Conservation (phyloP, 1,140 invertebrate species). For the Vanessa tameamea region DNA sequence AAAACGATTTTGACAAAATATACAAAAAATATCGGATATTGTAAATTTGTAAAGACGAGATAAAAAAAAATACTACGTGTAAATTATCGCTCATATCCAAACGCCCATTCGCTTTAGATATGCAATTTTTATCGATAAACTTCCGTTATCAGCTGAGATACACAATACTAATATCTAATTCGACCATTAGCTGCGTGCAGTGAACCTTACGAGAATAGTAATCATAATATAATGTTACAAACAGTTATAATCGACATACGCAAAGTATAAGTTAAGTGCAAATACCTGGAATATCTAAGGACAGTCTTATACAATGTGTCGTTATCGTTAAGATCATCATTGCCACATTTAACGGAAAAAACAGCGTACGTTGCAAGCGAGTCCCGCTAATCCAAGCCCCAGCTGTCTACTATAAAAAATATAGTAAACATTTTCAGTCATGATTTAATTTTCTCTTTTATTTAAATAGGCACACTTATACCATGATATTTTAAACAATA, state of each 20-base stretch:
- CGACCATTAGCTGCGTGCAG: conserved; percentile 24
- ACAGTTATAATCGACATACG: conserved; percentile 17
- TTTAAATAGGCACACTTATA: too few species aligned
- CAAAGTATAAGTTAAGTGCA: conserved; percentile 8
- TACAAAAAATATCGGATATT: neutral
- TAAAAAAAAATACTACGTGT: neutral
- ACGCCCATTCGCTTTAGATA: conserved; percentile 20
- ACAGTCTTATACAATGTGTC: neutral
- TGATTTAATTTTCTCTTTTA: too few species aligned
- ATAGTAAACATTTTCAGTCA: too few species aligned
- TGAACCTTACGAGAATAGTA: conserved; percentile 9
- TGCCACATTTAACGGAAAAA: too few species aligned
- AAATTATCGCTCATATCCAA: conserved; percentile 9
- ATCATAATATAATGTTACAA: conserved; percentile 12
- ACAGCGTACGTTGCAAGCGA: neutral
- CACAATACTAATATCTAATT: conserved; percentile 8
- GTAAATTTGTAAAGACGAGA: neutral
- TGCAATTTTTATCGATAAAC: conserved; percentile 19
- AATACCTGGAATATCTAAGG: neutral
- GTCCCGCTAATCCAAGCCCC: too few species aligned
- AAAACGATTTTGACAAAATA: too few species aligned
- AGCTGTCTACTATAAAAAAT: too few species aligned
- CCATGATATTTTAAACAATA: too few species aligned
- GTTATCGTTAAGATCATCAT: neutral
- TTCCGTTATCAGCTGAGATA: conserved; percentile 15